phyloP scores from a whole-genome alignment of 1,140 invertebrate species.

The Chymomyza costata region DNA sequence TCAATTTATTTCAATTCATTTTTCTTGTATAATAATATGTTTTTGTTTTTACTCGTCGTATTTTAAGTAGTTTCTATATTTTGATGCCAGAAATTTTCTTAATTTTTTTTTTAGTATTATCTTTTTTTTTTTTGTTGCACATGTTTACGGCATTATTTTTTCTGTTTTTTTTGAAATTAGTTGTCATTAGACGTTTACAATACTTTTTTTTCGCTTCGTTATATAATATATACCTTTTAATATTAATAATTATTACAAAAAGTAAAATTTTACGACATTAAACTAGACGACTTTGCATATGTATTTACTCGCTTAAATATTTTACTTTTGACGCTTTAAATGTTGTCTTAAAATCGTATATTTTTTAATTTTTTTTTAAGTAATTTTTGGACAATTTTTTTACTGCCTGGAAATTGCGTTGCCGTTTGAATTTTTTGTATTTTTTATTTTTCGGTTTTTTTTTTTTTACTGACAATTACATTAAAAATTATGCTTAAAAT shows the following conservation, averaged over 20 bases:
- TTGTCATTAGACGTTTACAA: constrained; percentile 60
- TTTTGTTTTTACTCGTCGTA: constrained; percentile 31
- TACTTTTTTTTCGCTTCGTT: constrained; percentile 38
- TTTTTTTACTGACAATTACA: constrained; percentile 61
- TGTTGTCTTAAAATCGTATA: constrained; percentile 55
- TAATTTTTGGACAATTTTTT: constrained; percentile 61
- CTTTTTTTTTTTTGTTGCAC: constrained; percentile 58
- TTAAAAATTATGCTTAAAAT: constrained; percentile 73
- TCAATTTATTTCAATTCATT: constrained; percentile 74
- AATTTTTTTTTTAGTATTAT: constrained; percentile 35
- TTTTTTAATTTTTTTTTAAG: constrained; percentile 23
- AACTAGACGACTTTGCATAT: constrained; percentile 73
- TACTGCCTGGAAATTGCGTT: constrained; percentile 46
- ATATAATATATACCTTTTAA: constrained; percentile 57
- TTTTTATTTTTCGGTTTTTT: constrained; percentile 21
- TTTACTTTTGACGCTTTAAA: constrained; percentile 40
- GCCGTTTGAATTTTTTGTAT: constrained; percentile 8
- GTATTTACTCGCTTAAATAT: constrained; percentile 65
- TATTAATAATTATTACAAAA: constrained; percentile 75
- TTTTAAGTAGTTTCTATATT: constrained; percentile 66
- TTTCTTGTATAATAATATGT: constrained; percentile 74
- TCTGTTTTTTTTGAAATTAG: constrained; percentile 7
- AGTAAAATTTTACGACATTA: constrained; percentile 75
- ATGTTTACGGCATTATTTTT: constrained; percentile 40
- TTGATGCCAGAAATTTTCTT: constrained; percentile 65